Conservation (phyloP, 2,888 invertebrate genomes). For the Trichacis sp. region DNA sequence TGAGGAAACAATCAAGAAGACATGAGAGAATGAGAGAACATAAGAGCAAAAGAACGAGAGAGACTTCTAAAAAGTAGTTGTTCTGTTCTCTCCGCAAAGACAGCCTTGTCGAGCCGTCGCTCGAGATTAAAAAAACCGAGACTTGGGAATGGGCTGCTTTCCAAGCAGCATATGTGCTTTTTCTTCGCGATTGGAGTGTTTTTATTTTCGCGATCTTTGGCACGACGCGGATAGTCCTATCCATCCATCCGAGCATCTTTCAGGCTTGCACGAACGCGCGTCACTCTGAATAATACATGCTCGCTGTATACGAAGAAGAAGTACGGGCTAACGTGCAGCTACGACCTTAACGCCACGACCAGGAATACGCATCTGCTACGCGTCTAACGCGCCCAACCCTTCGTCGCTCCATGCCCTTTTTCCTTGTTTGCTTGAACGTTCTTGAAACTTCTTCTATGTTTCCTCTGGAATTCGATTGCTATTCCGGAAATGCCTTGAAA, state of each 20-base stretch:
- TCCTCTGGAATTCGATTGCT: background rate
- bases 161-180: conserved; percentile 21
- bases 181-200: conserved; percentile 24
- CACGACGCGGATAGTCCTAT: conserved; percentile 34
- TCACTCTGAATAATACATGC: conserved; percentile 66
- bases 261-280: conserved; percentile 53
- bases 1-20: too few species aligned
- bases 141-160: conserved; percentile 32
- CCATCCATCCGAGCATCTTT: conserved; percentile 30
- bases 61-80: too few species aligned
- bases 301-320: conserved; percentile 52
- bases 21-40: too few species aligned
- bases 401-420: background rate
- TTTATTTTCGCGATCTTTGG: conserved; percentile 39
- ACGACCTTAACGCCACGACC: conserved; percentile 33
- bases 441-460: background rate
- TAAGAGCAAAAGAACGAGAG: too few species aligned
- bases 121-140: conserved; percentile 2
- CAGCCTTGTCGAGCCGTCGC: background rate
- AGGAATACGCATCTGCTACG: conserved; percentile 4
- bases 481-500: background rate
- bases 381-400: background rate
- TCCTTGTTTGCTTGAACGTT: background rate
- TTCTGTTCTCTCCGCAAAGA: too few species aligned
- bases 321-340: conserved; percentile 49